Evolutionary conservation across 2,113 vertebrate genomes (phyloP), one percentile per base, ranked within the genome.

Genomic region (Bubo bubo): DNA sequence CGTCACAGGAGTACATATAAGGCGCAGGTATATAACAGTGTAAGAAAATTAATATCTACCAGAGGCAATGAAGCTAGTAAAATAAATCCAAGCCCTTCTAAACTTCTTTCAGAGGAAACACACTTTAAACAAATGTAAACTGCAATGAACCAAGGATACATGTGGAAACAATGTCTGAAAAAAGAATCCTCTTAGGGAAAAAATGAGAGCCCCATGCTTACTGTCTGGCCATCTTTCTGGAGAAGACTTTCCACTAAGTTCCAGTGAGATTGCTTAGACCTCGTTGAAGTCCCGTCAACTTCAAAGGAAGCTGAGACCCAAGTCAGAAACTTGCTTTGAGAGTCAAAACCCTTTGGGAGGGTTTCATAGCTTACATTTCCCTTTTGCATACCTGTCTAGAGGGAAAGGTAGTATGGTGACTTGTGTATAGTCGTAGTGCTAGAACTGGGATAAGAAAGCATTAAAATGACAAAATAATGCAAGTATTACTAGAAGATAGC

Each of bases 21-120:
- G 35, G 6, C 0, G 0, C 53, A 79, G 8, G 7, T 59, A 20
- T 32, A 16, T 53, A 59, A 41, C 16, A 60, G 17, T 41, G 3
- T 56, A 59, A 62, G 53, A 90, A 68, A 75, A 63, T 49, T 8
- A 58, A 14, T 64, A 64, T 24, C 21, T 76, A 58, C 34, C 12
- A 59, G 37, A 68, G 35, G 28, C 76, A 76, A 64, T 59, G 7
- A 71, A 75, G 35, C 41, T 75, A 64, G 15, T 76, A 17, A 84
- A 83, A 72, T n/a, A 79, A 81, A 71, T 35, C 21, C 17, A 75
- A 75, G n/a, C 17, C 43, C 34, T 63, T 86, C 16, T 74, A 52
- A 84, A 34, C 24, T 27, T 64, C 52, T 79, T 49, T 11, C 20
- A 75, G 43, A 28, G 28, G 35, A 58, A 73, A 34, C 9, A 75